Percentiles rank a stretch among this genome's conserved stretches.
These are phyloP conservation scores for Chitala chitala DNA, from an alignment of 2,113 vertebrate species.

Conservation along the genomic window DNA sequence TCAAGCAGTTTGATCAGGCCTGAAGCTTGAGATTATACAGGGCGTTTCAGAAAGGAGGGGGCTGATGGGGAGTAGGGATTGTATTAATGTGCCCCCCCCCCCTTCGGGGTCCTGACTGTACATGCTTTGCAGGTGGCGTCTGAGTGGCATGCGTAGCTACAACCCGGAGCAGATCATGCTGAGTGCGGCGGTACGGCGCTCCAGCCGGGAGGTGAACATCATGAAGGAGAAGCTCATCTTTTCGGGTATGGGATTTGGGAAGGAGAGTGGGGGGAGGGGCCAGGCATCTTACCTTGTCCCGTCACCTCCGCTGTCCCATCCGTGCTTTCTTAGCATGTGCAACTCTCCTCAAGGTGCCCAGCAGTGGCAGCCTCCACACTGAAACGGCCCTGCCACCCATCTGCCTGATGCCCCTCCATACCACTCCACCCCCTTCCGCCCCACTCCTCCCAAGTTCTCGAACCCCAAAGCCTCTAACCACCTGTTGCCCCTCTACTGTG, in stretches of 20 bases:
- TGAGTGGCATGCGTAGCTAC: conserved; percentile 84
- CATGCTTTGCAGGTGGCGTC: conserved; percentile 74
- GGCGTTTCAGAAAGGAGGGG: no score
- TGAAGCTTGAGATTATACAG: no score
- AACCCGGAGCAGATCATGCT: conserved; percentile 99
- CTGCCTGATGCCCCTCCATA: conserved; percentile 36
- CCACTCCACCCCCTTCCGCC: conserved; percentile 9
- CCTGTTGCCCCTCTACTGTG: conserved; percentile 31
- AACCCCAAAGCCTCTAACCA: conserved; percentile 2
- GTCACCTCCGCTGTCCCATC: conserved; percentile 45
- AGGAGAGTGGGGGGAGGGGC: no score
- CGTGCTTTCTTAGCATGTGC: conserved; percentile 47
- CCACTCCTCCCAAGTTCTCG: no score
- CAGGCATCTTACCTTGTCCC: no score
- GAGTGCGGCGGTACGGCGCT: conserved; percentile 77
- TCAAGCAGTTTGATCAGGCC: no score
- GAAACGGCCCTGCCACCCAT: conserved; percentile 13
- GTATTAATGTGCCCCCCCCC: conserved; percentile 17
- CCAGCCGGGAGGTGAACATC: conserved; percentile 87
- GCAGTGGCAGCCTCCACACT: conserved; percentile 49
- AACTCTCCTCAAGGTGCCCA: conserved; percentile 58
- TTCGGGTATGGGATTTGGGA: conserved; percentile 65
- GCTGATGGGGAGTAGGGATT: no score
- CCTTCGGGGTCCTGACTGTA: background rate
- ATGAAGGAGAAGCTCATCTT: conserved; percentile 99